A percentile compares a stretch with the other conserved stretches of the same genome.
phyloP scores from a whole-genome alignment of 2,797 vertebrate genomes.

The Brotula barbata region DNA sequence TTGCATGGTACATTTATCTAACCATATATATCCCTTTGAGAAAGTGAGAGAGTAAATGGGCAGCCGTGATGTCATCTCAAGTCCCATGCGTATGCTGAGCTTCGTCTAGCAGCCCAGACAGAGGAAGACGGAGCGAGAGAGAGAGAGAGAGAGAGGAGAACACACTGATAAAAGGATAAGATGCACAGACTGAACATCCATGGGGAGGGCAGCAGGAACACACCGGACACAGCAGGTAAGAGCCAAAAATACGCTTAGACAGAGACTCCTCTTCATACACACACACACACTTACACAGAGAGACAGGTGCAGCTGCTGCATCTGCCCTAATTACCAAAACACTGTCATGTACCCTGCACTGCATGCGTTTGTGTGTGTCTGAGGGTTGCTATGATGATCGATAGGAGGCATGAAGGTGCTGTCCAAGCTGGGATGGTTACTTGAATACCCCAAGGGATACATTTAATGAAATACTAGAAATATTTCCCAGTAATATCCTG shows the following conservation, averaged over 20 bases:
- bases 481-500: slow-evolving; percentile 29
- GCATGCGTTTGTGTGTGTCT: slow-evolving; percentile 13
- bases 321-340: slow-evolving; percentile 37
- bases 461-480: slow-evolving; percentile 17
- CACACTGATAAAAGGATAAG: slow-evolving; percentile 33
- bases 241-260: slow-evolving; percentile 8
- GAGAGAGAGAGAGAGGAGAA: slow-evolving; percentile 13
- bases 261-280: slow-evolving; percentile 10
- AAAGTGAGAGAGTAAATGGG: slow-evolving; percentile 24
- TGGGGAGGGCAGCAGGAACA: slow-evolving; percentile 16
- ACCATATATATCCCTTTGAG: background rate
- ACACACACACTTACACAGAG: slow-evolving; percentile 15
- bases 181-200: slow-evolving; percentile 18
- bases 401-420: slow-evolving; percentile 19
- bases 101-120: slow-evolving; percentile 55
- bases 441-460: slow-evolving; percentile 8
- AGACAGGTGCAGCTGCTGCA: slow-evolving; percentile 36
- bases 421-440: background rate
- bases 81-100: slow-evolving; percentile 58
- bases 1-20: no score
- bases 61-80: slow-evolving; percentile 74
- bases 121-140: slow-evolving; percentile 44
- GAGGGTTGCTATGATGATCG: slow-evolving; percentile 6
- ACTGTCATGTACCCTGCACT: slow-evolving; percentile 50
- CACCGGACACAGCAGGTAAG: slow-evolving; percentile 51